Base-by-base conservation (phyloP, 2,797 vertebrate species). In the Onychomys arenicola region DNA sequence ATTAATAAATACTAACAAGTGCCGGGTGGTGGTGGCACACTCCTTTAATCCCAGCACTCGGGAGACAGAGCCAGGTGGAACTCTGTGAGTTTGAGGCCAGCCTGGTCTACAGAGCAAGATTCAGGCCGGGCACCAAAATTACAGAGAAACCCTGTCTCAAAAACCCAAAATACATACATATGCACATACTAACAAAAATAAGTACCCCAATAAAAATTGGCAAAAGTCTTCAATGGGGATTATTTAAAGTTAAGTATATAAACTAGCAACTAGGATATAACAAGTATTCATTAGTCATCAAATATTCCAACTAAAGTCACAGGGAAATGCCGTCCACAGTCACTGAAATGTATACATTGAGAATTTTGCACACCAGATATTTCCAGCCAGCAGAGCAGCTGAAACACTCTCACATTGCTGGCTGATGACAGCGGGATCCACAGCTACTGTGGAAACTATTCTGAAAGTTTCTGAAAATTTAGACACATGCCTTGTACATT, bases 231-330 rank as follows among this genome's bases (percentile, higher is more conserved):
- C 67, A 93, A 73, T 8, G 78, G 69, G 37, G 49, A 40, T 6
- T 1, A 61, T 34, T 86, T 78, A 61, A 67, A 92, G 27, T 12
- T 25, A 78, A 87, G 82, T 59, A 71, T 17, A n/a, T 63, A 10
- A 78, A 90, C 75, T 23, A 49, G 37, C 11, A 81, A 88, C 6
- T 32, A 90, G 25, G 19, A 90, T 32, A 57, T 29, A 25, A 80
- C 61, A 91, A 78, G 5, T 43, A 90, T 27, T 83, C 27, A 83
- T 67, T 80, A 89, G 34, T 19, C n/a, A 63, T 69, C 13, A 69
- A 94, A 96, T 93, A 83, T 61, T 17, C 19, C 91, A 96, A 91
- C 52, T 59, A 63, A 78, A 67, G 89, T 52, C 80, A 86, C 25
- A 91, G 4, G 14, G 23, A 80, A 83, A 59, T n/a, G n/a, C 13